Conservation (phyloP, 2,113 vertebrate genomes). For the Brachypteracias leptosomus region DNA sequence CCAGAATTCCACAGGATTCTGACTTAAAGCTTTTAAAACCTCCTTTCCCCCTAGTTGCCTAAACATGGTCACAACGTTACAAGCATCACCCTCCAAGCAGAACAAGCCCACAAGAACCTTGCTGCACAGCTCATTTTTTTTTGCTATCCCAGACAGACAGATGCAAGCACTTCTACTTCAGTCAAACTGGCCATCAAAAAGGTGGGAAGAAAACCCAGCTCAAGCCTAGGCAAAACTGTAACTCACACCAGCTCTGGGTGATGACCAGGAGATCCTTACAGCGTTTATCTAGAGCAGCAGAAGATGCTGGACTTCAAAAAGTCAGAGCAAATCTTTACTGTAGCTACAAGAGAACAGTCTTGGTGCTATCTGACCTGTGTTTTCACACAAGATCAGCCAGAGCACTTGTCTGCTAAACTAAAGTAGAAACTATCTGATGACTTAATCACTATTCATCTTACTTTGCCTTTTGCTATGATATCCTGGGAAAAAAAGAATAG, state of each 20-base stretch:
- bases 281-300: background rate
- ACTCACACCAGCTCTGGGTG: background rate
- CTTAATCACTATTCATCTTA: constrained; percentile 17
- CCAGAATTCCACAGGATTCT: background rate
- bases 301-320: background rate
- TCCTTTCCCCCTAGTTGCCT: background rate
- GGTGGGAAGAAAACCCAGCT: background rate
- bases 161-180: background rate
- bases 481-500: background rate
- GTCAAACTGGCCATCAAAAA: background rate
- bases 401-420: background rate
- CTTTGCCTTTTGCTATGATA: constrained; percentile 11
- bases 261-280: background rate
- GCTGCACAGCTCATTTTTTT: background rate
- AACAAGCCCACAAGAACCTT: background rate
- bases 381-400: background rate
- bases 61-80: background rate
- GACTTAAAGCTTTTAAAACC: background rate
- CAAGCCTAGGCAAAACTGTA: background rate
- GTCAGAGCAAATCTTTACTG: constrained; percentile 37
- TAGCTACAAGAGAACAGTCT: background rate
- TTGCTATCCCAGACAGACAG: background rate
- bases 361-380: background rate
- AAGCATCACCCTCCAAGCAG: background rate
- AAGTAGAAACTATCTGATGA: constrained; percentile 2